Percentiles rank a stretch among this genome's conserved stretches.
These are phyloP conservation scores for Bostrychus sinensis DNA, from an alignment of 2,113 vertebrate species.

Conservation along the genomic window DNA sequence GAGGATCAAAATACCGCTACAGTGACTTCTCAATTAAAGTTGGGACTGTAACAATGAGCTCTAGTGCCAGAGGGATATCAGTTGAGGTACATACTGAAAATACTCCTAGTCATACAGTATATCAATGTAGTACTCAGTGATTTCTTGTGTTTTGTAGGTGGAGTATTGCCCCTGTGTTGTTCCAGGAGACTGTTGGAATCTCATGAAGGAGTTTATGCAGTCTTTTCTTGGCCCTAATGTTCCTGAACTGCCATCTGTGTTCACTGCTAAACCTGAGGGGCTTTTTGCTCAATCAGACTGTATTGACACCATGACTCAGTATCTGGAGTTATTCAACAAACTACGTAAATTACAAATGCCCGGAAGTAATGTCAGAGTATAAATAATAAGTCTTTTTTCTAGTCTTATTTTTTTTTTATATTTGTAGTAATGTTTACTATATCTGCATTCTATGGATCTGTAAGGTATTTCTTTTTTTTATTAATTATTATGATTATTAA, in stretches of 20 bases:
- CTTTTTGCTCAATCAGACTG: conserved; percentile 87
- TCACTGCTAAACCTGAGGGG: conserved; percentile 86
- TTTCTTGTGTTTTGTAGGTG: conserved; percentile 79
- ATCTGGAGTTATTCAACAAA: conserved; percentile 97
- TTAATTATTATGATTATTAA: neutral
- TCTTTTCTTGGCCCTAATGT: conserved; percentile 88
- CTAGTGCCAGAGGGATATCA: conserved; percentile 92
- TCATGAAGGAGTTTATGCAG: conserved; percentile 96
- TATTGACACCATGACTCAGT: conserved; percentile 92
- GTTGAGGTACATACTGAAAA: conserved; percentile 84
- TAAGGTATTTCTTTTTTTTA: conserved; percentile 6
- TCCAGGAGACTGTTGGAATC: conserved; percentile 96
- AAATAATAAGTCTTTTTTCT: conserved; percentile 11
- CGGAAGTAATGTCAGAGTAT: conserved; percentile 83
- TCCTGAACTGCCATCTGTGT: conserved; percentile 86
- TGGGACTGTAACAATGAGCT: conserved; percentile 93
- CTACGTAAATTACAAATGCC: conserved; percentile 93
- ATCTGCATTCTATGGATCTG: conserved; percentile 46
- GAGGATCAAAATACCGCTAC: conserved; percentile 93
- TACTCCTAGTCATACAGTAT: neutral
- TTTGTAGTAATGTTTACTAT: conserved; percentile 27
- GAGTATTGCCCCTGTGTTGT: conserved; percentile 96
- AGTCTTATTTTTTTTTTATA: too few species aligned
- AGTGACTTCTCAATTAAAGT: conserved; percentile 96
- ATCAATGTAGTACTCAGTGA: neutral